Base-by-base conservation (phyloP, 2,797 vertebrate genomes). In the Clarias pachynema region DNA sequence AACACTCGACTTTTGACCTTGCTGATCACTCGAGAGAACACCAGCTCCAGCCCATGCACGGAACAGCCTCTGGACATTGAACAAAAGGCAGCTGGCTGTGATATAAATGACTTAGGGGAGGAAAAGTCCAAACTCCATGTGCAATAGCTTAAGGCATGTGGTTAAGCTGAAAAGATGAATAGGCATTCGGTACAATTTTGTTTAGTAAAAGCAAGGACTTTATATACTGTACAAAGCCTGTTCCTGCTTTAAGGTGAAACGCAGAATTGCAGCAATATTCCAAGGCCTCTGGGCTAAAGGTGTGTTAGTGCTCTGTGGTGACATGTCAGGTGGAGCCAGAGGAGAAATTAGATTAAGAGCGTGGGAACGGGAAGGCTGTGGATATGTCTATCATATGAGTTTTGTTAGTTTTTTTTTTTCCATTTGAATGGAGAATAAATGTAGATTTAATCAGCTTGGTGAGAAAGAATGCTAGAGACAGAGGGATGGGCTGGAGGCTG, bases 1-100 rank as follows among this genome's bases (percentile, higher is more conserved):
- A 57, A 65, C 82, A 75, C 79, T 87, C 69, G 74, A 87, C 86
- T 80, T 87, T 87, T 89, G 82, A 44, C 82, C 74, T 81, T 70
- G 56, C 62, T 66, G 82, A 69, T 77, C 84, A 75, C 26, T 74
- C 29, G 16, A 12, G 80, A 79, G 53, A 82, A 68, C 77, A 85
- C 79, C 75, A 85, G 82, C 82, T 60, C n/a, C 57, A 73, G 79
- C 56, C 34, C 81, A 80, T 60, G 68, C 86, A 72, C 26, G 81
- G 66, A 63, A 26, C 31, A 73, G 66, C n/a, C 68, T 53, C 44
- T 79, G 82, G 81, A 24, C 80, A 29, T 34, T n/a, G 77, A 49
- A 79, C 74, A 84, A 79, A 81, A 82, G 68, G 77, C 60, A 59
- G 53, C 80, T 84, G 65, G 49, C 73, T 63, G 82, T 53, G 56